A percentile compares a stretch with the other conserved stretches of the same genome.
These are phyloP conservation scores for Patella pellucida DNA, from an alignment of 2,888 invertebrate species.

Conservation along the genomic window DNA sequence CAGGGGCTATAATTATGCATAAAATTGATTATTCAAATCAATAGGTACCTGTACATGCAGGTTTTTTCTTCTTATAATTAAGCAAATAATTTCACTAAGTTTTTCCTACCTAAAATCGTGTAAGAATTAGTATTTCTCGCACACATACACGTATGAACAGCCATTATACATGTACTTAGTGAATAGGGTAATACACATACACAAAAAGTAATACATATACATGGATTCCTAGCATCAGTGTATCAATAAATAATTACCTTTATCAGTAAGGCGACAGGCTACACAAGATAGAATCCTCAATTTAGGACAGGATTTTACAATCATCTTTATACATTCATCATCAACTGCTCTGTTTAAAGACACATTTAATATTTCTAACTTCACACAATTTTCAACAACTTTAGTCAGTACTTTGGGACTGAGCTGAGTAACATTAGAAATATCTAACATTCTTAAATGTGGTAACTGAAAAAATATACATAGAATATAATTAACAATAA, in stretches of 20 bases:
- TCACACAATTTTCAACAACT: constrained; percentile 43
- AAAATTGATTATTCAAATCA: no score
- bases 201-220: neutral
- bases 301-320: constrained; percentile 38
- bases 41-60: no score
- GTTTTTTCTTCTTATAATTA: no score
- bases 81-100: no score
- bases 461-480: constrained; percentile 41
- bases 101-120: no score
- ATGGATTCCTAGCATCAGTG: neutral
- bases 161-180: no score
- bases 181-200: no score
- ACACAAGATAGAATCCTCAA: constrained; percentile 53
- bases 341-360: constrained; percentile 48
- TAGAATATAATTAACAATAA: neutral
- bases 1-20: neutral
- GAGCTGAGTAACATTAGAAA: constrained; percentile 49
- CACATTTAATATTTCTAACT: constrained; percentile 50
- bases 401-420: constrained; percentile 41
- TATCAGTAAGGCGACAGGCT: constrained; percentile 53
- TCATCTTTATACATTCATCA: constrained; percentile 47
- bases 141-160: no score
- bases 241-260: constrained; percentile 36
- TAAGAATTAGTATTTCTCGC: no score
- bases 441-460: constrained; percentile 49